Evolutionary conservation across 2,113 vertebrate genomes (phyloP), one percentile per base, ranked within the genome.

Genomic region (Neofelis nebulosa): DNA sequence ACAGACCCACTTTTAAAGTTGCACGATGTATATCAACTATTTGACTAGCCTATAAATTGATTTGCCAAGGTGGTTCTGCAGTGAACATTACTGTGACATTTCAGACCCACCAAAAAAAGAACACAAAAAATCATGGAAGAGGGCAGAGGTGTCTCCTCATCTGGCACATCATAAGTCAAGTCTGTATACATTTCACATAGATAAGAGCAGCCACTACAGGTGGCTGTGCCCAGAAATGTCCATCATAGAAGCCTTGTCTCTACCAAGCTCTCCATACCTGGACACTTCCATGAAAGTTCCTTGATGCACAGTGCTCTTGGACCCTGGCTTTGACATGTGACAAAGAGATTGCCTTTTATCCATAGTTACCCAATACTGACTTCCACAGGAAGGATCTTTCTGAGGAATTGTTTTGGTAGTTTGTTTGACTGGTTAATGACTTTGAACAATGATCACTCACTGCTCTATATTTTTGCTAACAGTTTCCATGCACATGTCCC

Each of bases 1-100:
- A 97, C 66, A 98, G 83, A 95, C 87, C 98, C 80, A 91, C 97
- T 98, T 98, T 98, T 98, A 98, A 98, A 97, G 97, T 93, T 98
- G 96, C 96, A 95, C 55, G 66, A 45, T 97, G 97, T 93, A 81
- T 97, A 97, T 96, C 94, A 0, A 25, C 93, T 94, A 94, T 97
- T 96, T 96, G 98, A 97, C 96, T 98, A 97, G 89, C 78, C 98
- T 98, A 89, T 89, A 97, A 98, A 98, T 95, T 97, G 95, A 95
- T 98, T 98, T 98, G 90, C 97, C 96, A 89, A 88, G 55, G 96
- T 48, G 97, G 91, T 93, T 92, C 85, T 97, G 88, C 95, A 90
- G 92, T 95, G 95, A 94, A 97, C 92, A 95, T 98, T 97, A 97
- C 63, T 97, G 85, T 91, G 96, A 97, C 97, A 98, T 98, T 97